These are phyloP conservation scores for Platycercus adscitus DNA, from an alignment of 2,113 vertebrate species.

Conservation along the genomic window DNA sequence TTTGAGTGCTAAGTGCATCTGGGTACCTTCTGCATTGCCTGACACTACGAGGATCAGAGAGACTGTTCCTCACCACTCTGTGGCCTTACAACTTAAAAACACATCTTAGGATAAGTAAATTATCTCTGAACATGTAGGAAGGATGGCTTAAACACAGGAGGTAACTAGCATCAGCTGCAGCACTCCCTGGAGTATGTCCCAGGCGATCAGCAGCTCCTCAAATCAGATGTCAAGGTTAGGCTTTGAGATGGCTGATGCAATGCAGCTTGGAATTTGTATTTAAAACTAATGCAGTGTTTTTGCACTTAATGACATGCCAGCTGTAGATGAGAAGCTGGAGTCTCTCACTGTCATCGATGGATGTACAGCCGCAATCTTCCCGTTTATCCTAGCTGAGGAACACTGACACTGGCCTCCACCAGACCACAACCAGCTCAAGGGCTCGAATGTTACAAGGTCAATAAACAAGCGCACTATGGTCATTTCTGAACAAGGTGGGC, in stretches of 20 bases:
- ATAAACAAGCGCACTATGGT: not conserved
- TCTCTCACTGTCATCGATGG: not conserved
- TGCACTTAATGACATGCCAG: not conserved
- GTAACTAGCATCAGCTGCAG: not conserved
- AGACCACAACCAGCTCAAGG: not conserved
- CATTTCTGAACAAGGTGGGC: not conserved
- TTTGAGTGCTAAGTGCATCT: not conserved
- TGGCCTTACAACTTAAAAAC: not conserved
- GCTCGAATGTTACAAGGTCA: not conserved
- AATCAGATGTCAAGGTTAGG: not conserved
- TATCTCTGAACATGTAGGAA: not conserved
- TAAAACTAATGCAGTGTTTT: not conserved
- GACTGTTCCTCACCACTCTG: not conserved
- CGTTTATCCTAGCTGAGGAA: not conserved
- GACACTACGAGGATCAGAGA: not conserved
- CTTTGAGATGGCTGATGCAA: not conserved
- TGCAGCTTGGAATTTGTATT: not conserved
- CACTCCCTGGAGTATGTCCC: not conserved
- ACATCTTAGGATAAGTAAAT: not conserved
- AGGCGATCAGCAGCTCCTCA: not conserved
- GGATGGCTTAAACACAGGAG: not conserved
- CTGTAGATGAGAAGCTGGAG: not conserved
- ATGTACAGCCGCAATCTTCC: not conserved
- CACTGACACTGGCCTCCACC: not conserved
- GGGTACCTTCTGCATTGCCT: constrained; percentile 28